Evolutionary conservation across 2,113 vertebrate genomes (phyloP).

Genomic region (Beaufortia kweichowensis): DNA sequence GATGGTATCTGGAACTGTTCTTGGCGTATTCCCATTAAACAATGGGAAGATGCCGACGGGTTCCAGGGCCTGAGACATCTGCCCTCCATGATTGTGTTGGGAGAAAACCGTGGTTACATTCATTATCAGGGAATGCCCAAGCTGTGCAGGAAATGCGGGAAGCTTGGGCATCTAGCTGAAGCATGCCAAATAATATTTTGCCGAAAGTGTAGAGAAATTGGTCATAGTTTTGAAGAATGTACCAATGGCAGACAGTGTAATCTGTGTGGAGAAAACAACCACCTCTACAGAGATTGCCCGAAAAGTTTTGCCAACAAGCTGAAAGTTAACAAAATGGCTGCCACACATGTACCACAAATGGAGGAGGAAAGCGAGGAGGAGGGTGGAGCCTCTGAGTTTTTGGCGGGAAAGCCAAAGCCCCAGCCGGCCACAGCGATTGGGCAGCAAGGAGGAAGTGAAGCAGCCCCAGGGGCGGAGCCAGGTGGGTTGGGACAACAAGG

Average conservation of each 20-base stretch:
- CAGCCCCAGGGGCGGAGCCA: neutral
- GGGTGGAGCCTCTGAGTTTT: neutral
- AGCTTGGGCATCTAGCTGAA: neutral
- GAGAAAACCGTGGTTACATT: slow-evolving; percentile 10
- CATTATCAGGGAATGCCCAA: slow-evolving; percentile 27
- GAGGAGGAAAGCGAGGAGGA: neutral
- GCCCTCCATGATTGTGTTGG: slow-evolving; percentile 23
- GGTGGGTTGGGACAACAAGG: neutral
- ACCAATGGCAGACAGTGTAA: slow-evolving; percentile 43
- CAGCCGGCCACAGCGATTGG: neutral
- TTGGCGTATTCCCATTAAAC: no score
- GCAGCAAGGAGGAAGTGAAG: neutral
- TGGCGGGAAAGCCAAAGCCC: neutral
- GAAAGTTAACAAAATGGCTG: neutral
- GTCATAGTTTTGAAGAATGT: slow-evolving; percentile 25
- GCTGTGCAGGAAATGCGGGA: neutral
- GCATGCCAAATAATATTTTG: neutral
- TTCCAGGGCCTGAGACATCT: slow-evolving; percentile 20
- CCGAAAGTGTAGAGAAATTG: slow-evolving; percentile 22
- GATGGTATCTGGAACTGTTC: no score
- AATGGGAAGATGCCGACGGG: neutral
- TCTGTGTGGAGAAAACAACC: neutral
- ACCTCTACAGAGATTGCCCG: slow-evolving; percentile 42
- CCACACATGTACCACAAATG: neutral
- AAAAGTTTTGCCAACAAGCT: slow-evolving; percentile 38